Percentiles rank a stretch among this genome's conserved stretches.
phyloP scores from a whole-genome alignment of 2,888 invertebrate species.

The Teleiodes luculella region DNA sequence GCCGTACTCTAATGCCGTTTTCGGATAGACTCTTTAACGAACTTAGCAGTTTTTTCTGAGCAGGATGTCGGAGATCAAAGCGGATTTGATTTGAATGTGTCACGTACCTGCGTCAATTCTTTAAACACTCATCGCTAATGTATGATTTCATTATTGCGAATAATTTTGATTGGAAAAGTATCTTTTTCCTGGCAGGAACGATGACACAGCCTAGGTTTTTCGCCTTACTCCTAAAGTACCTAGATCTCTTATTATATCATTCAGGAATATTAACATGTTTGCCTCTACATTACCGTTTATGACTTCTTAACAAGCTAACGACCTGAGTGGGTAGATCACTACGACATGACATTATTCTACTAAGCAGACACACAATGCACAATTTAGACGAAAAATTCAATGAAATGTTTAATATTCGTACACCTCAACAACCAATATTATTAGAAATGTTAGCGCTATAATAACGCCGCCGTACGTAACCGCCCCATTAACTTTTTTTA shows the following conservation, averaged over 20 bases:
- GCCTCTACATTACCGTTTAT: background rate
- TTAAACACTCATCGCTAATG: constrained; percentile 11
- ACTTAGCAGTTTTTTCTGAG: constrained; percentile 46
- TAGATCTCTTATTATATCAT: too few relatives aligned
- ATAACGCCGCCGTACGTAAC: too few relatives aligned
- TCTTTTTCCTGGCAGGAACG: constrained; percentile 7
- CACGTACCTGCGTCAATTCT: constrained; percentile 3
- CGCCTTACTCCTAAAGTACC: background rate
- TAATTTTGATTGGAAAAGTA: constrained; percentile 14
- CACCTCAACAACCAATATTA: too few relatives aligned
- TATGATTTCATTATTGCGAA: constrained; percentile 12
- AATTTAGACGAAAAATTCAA: too few relatives aligned
- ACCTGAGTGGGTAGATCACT: background rate
- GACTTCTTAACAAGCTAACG: background rate
- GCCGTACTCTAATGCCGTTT: constrained; percentile 60
- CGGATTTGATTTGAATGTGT: constrained; percentile 15
- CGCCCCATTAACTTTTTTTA: too few relatives aligned
- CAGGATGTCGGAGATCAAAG: constrained; percentile 26
- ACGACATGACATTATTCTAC: background rate
- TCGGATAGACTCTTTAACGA: constrained; percentile 50
- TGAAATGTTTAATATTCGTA: too few relatives aligned
- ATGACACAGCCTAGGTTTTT: background rate
- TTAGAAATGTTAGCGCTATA: too few relatives aligned
- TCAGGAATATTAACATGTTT: background rate
- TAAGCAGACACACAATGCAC: too few relatives aligned